Base-by-base conservation (phyloP, 2,113 vertebrate species). In the Coptodon rendalli region DNA sequence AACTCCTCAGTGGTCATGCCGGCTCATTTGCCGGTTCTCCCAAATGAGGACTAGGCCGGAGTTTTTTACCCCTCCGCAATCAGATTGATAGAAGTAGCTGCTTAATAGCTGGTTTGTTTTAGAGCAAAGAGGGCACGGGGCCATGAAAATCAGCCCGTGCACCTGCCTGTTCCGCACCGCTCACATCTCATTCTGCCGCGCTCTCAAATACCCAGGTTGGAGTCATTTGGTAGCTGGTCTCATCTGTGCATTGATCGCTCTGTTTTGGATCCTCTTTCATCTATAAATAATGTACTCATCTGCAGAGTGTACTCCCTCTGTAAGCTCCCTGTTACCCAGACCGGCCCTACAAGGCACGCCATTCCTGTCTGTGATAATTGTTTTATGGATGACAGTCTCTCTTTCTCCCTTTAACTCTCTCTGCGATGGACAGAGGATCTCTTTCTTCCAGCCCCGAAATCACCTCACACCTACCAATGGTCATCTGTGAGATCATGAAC, bases 271-370 rank as follows among this genome's bases (percentile, higher is more conserved):
- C 85, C 87, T 92, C 92, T 93, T 94, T 95, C 76, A 95, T 95
- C 91, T 94, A 95, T 95, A 95, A 96, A 95, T 95, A 94, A 95
- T 94, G 89, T 63, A 90, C 89, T 94, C 76, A 92, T 93, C 90
- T 89, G 92, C 90, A 80, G 91, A 83, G 83, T 68, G 83, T 79
- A 78, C 63, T 90, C 76, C 50, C 83, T 83, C 84, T 80, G 86
- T 90, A 92, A 56, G 68, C 66, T 80, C 71, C 36, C 63, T 66
- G 59, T 68, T 84, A 56, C 59, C 57, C 57, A 81, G 59, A 66
- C 81, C 1, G 27, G 86, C 61, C 71, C 86, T 92, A 86, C 87
- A 82, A 89, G 86, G 90, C 86, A 84, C 84, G 87, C 87, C 90
- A 87, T 36, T 80, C 81, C 85, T 86, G 92, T 89, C 92, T 91